phyloP scores from a whole-genome alignment of 2,797 vertebrate genomes.

The Smutsia gigantea region DNA sequence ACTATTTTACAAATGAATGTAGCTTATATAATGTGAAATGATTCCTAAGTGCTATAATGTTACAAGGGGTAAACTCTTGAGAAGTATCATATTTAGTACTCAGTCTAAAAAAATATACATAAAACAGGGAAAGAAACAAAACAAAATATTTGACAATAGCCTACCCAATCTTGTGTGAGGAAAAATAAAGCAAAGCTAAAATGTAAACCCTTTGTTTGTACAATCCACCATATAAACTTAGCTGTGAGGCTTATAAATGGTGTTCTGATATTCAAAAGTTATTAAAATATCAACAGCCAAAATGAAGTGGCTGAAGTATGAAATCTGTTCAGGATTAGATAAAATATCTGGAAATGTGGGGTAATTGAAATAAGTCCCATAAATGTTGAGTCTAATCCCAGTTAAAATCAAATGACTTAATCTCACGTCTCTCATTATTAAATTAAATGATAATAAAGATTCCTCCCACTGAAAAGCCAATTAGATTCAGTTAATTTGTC shows the following conservation, averaged over 20 bases:
- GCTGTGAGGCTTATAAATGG: neutral
- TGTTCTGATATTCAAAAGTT: neutral
- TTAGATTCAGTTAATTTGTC: neutral
- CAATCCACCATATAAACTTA: neutral
- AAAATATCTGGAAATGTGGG: neutral
- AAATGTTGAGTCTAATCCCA: neutral
- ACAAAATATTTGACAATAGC: neutral
- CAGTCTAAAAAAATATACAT: neutral
- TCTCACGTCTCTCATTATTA: neutral
- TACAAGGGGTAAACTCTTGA: neutral
- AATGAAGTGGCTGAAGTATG: neutral
- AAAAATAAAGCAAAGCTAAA: conserved; percentile 8
- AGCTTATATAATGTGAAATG: conserved; percentile 15
- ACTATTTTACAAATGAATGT: neutral
- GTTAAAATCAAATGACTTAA: neutral
- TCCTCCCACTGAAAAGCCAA: neutral
- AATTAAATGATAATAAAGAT: neutral
- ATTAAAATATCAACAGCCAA: neutral
- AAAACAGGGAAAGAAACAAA: neutral
- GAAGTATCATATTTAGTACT: neutral
- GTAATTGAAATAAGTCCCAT: neutral
- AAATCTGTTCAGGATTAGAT: neutral
- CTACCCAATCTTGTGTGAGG: neutral
- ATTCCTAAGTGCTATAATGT: conserved; percentile 31
- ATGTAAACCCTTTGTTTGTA: neutral